phyloP scores from a whole-genome alignment of 2,888 invertebrate genomes.

The Brassicogethes aeneus region DNA sequence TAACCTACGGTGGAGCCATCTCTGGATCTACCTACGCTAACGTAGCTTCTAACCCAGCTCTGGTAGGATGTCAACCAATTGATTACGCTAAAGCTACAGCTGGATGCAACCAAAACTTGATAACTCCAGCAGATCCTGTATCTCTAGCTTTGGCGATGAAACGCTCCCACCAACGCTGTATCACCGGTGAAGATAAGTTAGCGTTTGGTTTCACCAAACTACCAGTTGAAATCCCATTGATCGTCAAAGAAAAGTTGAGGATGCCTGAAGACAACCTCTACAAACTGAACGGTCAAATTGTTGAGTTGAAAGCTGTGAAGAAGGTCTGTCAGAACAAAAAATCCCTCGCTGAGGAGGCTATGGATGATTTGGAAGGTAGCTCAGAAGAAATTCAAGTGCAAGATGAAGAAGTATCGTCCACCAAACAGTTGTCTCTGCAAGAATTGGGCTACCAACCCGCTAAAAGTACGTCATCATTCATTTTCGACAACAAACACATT shows the following conservation, averaged over 20 bases:
- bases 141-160: slow-evolving; percentile 42
- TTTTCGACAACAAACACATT: background rate
- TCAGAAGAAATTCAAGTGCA: slow-evolving; percentile 8
- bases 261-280: slow-evolving; percentile 45
- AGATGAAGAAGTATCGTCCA: slow-evolving; percentile 6
- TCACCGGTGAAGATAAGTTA: slow-evolving; percentile 40
- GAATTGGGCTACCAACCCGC: slow-evolving; percentile 43
- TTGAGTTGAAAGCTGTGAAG: slow-evolving; percentile 39
- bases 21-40: too few relatives aligned
- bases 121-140: slow-evolving; percentile 44
- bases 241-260: slow-evolving; percentile 21
- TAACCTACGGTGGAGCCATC: too few relatives aligned
- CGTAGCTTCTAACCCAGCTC: too few relatives aligned
- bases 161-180: slow-evolving; percentile 35
- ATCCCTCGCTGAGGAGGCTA: slow-evolving; percentile 30
- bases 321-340: slow-evolving; percentile 9
- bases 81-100: too few relatives aligned
- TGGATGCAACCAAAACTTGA: too few relatives aligned
- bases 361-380: slow-evolving; percentile 27
- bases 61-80: too few relatives aligned
- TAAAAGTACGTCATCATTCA: slow-evolving; percentile 24
- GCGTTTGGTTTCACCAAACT: slow-evolving; percentile 44
- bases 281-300: slow-evolving; percentile 44
- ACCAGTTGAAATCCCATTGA: slow-evolving; percentile 35
- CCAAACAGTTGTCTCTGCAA: slow-evolving; percentile 34